Conservation (phyloP, 2,797 vertebrate genomes). For the Chelon labrosus region DNA sequence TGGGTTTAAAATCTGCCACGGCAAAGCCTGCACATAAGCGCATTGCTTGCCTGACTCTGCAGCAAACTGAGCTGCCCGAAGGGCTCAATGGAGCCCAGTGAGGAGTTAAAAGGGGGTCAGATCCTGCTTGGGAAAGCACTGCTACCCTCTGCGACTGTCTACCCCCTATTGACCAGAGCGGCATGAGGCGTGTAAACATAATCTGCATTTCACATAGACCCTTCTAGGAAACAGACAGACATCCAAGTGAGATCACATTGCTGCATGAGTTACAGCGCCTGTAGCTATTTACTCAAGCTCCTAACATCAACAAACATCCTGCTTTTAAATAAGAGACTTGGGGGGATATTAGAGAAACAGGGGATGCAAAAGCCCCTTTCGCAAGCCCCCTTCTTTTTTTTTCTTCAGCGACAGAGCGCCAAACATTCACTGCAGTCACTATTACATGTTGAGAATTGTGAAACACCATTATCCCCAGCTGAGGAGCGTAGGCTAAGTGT, state of each 20-base stretch:
- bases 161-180: conserved; percentile 74
- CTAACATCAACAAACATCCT: conserved; percentile 77
- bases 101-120: conserved; percentile 74
- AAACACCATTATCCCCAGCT: conserved; percentile 28
- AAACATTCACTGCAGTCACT: conserved; percentile 32
- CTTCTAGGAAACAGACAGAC: conserved; percentile 69
- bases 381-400: conserved; percentile 28
- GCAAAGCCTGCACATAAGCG: conserved; percentile 73
- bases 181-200: conserved; percentile 77
- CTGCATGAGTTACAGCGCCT: conserved; percentile 71
- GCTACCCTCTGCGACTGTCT: conserved; percentile 64
- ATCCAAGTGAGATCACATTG: conserved; percentile 70
- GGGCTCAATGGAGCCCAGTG: conserved; percentile 60
- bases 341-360: conserved; percentile 57
- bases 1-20: conserved; percentile 75
- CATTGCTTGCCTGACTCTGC: conserved; percentile 67
- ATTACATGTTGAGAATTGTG: conserved; percentile 36
- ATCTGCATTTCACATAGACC: conserved; percentile 77
- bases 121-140: conserved; percentile 68
- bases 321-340: conserved; percentile 69
- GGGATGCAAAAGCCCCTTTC: conserved; percentile 8
- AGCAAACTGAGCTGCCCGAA: conserved; percentile 76
- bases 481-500: conserved; percentile 9
- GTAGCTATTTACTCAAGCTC: conserved; percentile 75
- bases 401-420: conserved; percentile 25